These are phyloP conservation scores for Chauna torquata DNA, from an alignment of 2,113 vertebrate genomes.

Conservation along the genomic window DNA sequence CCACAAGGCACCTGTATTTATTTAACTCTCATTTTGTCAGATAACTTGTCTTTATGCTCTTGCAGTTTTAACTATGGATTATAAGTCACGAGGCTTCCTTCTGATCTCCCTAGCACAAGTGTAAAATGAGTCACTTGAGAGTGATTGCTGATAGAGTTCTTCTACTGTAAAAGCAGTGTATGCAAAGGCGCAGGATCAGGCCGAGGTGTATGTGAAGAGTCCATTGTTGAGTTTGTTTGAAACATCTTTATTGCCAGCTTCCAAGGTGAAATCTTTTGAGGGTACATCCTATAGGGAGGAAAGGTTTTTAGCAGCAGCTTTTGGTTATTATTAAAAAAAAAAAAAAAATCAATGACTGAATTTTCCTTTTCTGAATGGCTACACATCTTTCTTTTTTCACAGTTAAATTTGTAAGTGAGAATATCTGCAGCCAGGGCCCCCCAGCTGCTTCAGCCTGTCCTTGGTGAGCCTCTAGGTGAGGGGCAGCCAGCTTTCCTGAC, in stretches of 20 bases:
- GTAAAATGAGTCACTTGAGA: constrained; percentile 38
- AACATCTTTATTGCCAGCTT: background rate
- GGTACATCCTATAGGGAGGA: background rate
- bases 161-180: background rate
- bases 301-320: background rate
- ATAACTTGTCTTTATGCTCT: constrained; percentile 55
- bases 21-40: constrained; percentile 65
- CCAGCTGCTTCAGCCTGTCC: background rate
- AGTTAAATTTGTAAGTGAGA: background rate
- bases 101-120: constrained; percentile 38
- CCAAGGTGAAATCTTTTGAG: background rate
- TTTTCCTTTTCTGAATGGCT: background rate
- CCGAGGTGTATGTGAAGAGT: background rate
- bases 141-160: background rate
- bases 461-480: background rate
- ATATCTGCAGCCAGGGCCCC: background rate
- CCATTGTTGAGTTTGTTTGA: background rate
- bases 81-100: constrained; percentile 9
- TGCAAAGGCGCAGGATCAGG: background rate
- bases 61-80: constrained; percentile 40
- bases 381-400: background rate
- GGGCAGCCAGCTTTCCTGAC: background rate
- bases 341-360: background rate
- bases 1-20: constrained; percentile 74
- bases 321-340: background rate